Conservation (phyloP, 2,797 vertebrate species). For the Lagothrix lagotricha region DNA sequence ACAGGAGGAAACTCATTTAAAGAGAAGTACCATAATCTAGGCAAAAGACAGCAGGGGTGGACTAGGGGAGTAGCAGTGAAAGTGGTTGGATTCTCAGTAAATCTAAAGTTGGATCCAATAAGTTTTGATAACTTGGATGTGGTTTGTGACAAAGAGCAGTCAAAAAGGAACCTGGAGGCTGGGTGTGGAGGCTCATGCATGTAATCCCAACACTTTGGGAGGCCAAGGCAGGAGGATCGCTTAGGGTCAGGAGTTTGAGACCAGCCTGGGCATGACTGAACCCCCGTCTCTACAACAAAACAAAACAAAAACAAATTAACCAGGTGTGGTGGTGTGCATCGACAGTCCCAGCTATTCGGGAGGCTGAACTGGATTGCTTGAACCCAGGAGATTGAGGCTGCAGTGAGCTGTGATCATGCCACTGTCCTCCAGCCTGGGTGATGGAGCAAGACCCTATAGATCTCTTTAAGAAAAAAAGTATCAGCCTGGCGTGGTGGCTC, state of each 20-base stretch:
- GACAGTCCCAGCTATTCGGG: neutral
- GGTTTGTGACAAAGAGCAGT: neutral
- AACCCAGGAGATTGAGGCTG: neutral
- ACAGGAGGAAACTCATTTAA: neutral
- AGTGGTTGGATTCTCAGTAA: neutral
- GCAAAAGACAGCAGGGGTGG: neutral
- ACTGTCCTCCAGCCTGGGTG: neutral
- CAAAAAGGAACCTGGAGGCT: neutral
- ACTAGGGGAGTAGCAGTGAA: neutral
- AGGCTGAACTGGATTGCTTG: neutral
- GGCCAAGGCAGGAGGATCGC: neutral
- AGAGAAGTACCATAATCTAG: neutral
- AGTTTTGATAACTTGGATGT: neutral
- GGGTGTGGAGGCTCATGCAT: neutral
- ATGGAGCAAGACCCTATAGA: no score
- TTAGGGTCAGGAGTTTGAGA: neutral
- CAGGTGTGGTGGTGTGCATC: neutral
- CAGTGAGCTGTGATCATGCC: neutral
- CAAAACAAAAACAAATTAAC: neutral
- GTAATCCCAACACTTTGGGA: neutral
- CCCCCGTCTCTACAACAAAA: neutral
- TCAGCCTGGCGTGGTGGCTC: no score
- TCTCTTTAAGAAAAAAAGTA: no score
- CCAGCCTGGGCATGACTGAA: neutral
- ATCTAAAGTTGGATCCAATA: neutral